Evolutionary conservation across 2,888 invertebrate genomes (phyloP), one percentile per base, ranked within the genome.

Genomic region (Drosophila paucipuncta): DNA sequence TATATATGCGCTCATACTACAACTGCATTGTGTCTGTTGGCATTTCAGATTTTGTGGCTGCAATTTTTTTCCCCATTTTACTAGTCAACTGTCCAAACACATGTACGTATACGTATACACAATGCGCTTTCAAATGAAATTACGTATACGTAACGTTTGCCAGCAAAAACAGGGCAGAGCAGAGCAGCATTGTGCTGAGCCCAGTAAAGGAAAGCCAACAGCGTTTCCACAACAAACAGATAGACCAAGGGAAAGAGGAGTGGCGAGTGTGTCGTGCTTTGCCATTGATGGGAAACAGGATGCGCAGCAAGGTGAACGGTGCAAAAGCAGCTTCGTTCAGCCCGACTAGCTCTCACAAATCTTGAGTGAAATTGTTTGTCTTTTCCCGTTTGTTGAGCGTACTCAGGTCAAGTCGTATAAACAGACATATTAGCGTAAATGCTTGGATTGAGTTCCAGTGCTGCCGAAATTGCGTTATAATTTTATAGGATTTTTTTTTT

Each of bases 121-220:
- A 88, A 85, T 85, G 88, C 62, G 76, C 74, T 77, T 78, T 77
- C 47, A 73, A 86, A 82, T 78, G 77, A 82, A 80, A 82, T 86
- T 84, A 89, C 89, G 89, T 84, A 78, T 89, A 86, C 84, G 87
- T 74, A 76, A 69, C 60, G 73, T 77, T 77, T 68, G 72, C 58
- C 60, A 50, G 61, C 66, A 75, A 53, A 68, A 47, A 50, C 55
- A 35, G n/a, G 9, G 18, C 39, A 52, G 33, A 53, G 39, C 37
- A 55, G 18, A 63, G n/a, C 59, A 61, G 47, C 47, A 47, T 47
- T 47, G 54, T 43, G 58, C 37, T 39, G 54, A 53, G 47, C 33
- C 52, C 39, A 41, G n/a, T 62, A 64, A 50, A 63, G 62, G 55
- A 68, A 71, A 75, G 68, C 50, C 63, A 64, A 77, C 49, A 55